Conservation (phyloP, 2,888 invertebrate genomes). For the Hypena proboscidalis region DNA sequence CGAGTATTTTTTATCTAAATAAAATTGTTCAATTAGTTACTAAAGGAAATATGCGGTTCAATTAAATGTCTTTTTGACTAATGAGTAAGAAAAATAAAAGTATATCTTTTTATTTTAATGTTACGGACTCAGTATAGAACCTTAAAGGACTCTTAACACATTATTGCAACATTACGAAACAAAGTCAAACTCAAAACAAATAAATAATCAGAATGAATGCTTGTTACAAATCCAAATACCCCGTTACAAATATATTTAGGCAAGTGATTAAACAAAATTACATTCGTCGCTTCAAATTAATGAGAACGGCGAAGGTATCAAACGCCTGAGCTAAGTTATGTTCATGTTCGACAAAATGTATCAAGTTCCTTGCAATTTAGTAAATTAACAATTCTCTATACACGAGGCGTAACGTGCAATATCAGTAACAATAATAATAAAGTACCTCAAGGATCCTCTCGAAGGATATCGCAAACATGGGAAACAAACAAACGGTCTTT, state of each 20-base stretch:
- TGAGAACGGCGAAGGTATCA: slow-evolving; percentile 27
- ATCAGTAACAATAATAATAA: slow-evolving; percentile 47
- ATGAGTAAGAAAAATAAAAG: too few relatives aligned
- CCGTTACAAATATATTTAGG: slow-evolving; percentile 3
- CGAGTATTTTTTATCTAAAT: too few relatives aligned
- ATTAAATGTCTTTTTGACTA: too few relatives aligned
- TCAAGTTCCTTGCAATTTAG: slow-evolving; percentile 35
- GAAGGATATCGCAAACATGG: slow-evolving; percentile 17
- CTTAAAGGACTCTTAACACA: too few relatives aligned
- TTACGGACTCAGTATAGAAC: too few relatives aligned
- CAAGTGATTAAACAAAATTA: slow-evolving; percentile 17
- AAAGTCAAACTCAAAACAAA: too few relatives aligned
- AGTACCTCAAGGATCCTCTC: slow-evolving; percentile 16
- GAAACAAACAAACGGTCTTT: slow-evolving; percentile 19
- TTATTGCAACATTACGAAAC: too few relatives aligned
- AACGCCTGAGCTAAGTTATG: slow-evolving; percentile 16
- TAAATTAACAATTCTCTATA: slow-evolving; percentile 43
- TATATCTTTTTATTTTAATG: too few relatives aligned
- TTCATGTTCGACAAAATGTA: slow-evolving; percentile 19
- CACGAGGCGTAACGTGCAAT: slow-evolving; percentile 30
- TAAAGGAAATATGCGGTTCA: too few relatives aligned
- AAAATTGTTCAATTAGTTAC: too few relatives aligned
- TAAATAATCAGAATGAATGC: too few relatives aligned
- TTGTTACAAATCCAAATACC: too few relatives aligned
- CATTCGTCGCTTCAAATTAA: slow-evolving; percentile 15